A percentile compares a stretch with the other conserved stretches of the same genome.
Evolutionary conservation across 2,113 vertebrate genomes (phyloP).

Genomic region (Calidris pygmaea): DNA sequence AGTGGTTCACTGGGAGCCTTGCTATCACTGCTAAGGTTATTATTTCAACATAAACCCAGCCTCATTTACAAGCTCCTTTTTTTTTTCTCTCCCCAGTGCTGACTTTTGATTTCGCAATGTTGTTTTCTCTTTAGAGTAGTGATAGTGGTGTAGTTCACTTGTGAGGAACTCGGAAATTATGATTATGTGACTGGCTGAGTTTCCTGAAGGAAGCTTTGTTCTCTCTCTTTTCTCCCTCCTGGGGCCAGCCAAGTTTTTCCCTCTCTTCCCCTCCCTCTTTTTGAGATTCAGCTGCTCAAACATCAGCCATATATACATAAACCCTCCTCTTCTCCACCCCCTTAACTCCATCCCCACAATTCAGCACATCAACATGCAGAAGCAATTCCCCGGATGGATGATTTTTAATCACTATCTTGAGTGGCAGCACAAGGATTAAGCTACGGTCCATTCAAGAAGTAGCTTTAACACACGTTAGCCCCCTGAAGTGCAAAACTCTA

Average conservation of each 20-base stretch:
- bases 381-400: conserved; percentile 61
- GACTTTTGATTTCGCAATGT: conserved; percentile 32
- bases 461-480: conserved; percentile 54
- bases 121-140: neutral
- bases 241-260: neutral
- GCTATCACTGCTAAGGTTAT: neutral
- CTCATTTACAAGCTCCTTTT: neutral
- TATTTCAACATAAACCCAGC: conserved; percentile 19
- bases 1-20: neutral
- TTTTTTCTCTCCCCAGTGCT: neutral
- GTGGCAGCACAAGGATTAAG: conserved; percentile 65
- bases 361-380: neutral
- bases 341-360: neutral
- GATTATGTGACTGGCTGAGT: neutral
- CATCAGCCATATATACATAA: conserved; percentile 6
- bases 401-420: conserved; percentile 64
- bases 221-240: neutral
- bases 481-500: conserved; percentile 35
- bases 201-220: conserved; percentile 52
- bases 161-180: neutral
- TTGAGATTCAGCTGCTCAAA: conserved; percentile 18
- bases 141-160: neutral
- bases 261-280: neutral
- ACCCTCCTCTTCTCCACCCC: neutral
- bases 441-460: neutral